Conservation (phyloP, 2,888 invertebrate genomes). For the Epistrophella euchroma region DNA sequence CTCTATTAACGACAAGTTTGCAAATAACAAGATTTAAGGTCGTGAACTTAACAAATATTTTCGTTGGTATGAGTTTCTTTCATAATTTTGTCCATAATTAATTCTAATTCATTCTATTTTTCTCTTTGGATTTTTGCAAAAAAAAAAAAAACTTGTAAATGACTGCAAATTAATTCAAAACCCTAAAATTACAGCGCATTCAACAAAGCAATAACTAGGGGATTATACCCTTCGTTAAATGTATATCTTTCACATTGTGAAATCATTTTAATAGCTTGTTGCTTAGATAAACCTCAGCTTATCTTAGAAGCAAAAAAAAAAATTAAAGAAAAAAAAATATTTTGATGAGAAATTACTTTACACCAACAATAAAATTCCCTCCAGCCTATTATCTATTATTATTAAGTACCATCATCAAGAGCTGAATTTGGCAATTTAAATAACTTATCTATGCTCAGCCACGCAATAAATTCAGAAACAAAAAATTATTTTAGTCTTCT, state of each 20-base stretch:
- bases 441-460: slow-evolving; percentile 47
- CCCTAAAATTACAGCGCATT: neutral
- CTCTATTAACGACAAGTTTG: no score
- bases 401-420: slow-evolving; percentile 50
- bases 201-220: neutral
- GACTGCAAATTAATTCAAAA: slow-evolving; percentile 3
- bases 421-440: slow-evolving; percentile 53
- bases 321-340: neutral
- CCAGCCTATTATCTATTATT: slow-evolving; percentile 36
- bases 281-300: slow-evolving; percentile 30
- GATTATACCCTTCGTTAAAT: neutral
- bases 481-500: neutral
- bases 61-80: neutral
- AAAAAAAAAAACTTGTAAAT: slow-evolving; percentile 1
- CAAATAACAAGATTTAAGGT: neutral
- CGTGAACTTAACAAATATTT: neutral
- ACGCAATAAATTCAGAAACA: slow-evolving; percentile 44
- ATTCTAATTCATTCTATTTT: neutral
- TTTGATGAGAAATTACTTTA: slow-evolving; percentile 15
- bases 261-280: slow-evolving; percentile 36
- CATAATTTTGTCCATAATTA: neutral
- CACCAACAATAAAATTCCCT: slow-evolving; percentile 17
- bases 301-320: neutral
- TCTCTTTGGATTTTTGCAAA: neutral
- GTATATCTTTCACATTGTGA: neutral